Conservation (phyloP, 2,797 vertebrate species). For the Sphenopsis melanotis region DNA sequence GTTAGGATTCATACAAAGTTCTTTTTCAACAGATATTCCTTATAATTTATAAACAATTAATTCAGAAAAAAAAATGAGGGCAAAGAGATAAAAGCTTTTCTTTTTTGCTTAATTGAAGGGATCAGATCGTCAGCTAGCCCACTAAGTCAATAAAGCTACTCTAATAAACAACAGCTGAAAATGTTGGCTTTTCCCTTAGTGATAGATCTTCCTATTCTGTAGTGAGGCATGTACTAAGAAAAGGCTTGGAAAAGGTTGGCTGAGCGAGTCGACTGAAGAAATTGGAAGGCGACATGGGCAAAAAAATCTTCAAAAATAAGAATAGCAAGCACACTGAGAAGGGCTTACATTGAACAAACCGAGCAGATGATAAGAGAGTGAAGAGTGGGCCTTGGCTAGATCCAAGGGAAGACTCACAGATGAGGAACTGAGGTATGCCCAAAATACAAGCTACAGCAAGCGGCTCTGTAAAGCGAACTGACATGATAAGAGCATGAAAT, state of each 20-base stretch:
- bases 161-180: slow-evolving; percentile 39
- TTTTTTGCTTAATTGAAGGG: not conserved
- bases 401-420: not conserved
- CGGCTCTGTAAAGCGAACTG: not conserved
- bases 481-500: not conserved
- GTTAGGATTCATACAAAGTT: not conserved
- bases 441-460: slow-evolving; percentile 1
- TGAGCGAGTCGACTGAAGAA: slow-evolving; percentile 24
- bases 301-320: slow-evolving; percentile 13
- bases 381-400: not conserved
- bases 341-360: not conserved
- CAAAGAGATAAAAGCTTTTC: not conserved
- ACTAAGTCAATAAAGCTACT: not conserved
- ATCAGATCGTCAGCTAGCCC: not conserved
- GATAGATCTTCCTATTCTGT: slow-evolving; percentile 3
- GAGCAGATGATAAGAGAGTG: slow-evolving; percentile 25
- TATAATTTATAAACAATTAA: not conserved
- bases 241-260: slow-evolving; percentile 48
- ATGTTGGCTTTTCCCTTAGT: slow-evolving; percentile 22
- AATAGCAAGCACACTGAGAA: slow-evolving; percentile 4
- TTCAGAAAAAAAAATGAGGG: not conserved
- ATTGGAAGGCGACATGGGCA: not conserved
- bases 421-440: not conserved
- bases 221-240: slow-evolving; percentile 27
- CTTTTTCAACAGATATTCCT: not conserved